Evolutionary conservation across 1,140 invertebrate genomes (phyloP).

Genomic region (Drosophila nigromelanica): DNA sequence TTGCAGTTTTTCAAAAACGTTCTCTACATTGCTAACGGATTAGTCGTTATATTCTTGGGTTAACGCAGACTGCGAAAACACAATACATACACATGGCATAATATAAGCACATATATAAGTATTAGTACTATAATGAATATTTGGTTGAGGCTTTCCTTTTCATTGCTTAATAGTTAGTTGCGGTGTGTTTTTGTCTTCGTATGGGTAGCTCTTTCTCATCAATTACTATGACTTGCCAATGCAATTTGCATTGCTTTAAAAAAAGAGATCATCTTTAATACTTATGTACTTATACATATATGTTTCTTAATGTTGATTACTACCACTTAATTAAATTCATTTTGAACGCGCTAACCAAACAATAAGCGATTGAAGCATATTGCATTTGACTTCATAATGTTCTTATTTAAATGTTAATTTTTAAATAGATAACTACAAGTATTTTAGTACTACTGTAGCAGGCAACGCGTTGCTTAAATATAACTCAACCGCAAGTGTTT

Average conservation of each 20-base stretch:
- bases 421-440: constrained; percentile 62
- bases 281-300: constrained; percentile 28
- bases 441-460: constrained; percentile 56
- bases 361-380: constrained; percentile 70
- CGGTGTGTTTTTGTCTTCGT: constrained; percentile 45
- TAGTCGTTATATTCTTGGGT: constrained; percentile 50
- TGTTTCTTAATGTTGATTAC: constrained; percentile 54
- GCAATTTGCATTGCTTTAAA: constrained; percentile 39
- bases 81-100: constrained; percentile 49
- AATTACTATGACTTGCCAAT: constrained; percentile 31
- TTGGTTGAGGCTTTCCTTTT: constrained; percentile 38
- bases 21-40: constrained; percentile 70
- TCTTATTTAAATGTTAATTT: constrained; percentile 43
- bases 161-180: constrained; percentile 66
- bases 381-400: constrained; percentile 53
- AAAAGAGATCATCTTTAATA: constrained; percentile 57
- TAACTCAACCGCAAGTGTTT: constrained; percentile 64
- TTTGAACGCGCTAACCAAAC: constrained; percentile 61
- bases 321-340: constrained; percentile 35
- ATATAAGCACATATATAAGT: constrained; percentile 51
- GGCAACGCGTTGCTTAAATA: constrained; percentile 73
- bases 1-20: constrained; percentile 67
- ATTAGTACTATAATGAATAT: constrained; percentile 29
- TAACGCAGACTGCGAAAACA: constrained; percentile 27
- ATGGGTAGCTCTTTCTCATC: constrained; percentile 50